Percentiles rank a stretch among this genome's conserved stretches.
Evolutionary conservation across 2,113 vertebrate genomes (phyloP).

Genomic region (Pteruthius melanotis): DNA sequence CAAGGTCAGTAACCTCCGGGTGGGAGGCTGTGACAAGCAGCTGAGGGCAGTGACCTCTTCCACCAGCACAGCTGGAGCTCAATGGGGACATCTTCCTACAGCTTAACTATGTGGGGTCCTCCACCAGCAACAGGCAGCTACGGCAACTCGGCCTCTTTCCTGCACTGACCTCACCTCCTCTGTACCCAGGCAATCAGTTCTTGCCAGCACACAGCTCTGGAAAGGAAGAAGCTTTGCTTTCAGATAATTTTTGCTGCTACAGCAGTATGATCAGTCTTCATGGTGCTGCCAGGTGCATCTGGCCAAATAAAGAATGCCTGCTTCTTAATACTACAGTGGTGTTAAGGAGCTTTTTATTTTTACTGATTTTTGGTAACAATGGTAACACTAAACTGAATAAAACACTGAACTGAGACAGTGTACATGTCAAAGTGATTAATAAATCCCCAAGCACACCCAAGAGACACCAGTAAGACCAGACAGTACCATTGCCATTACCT

Average conservation of each 20-base stretch:
- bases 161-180: not conserved
- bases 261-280: not conserved
- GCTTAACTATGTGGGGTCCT: not conserved
- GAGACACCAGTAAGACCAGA: not conserved
- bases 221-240: not conserved
- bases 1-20: not conserved
- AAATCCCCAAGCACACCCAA: not conserved
- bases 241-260: not conserved
- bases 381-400: not conserved
- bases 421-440: accelerated
- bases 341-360: not conserved
- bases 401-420: not conserved
- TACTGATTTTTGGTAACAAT: not conserved
- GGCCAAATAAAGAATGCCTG: not conserved
- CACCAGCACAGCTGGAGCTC: not conserved
- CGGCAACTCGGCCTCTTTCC: not conserved
- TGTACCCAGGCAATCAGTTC: not conserved
- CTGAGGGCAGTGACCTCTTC: not conserved
- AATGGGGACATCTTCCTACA: not conserved
- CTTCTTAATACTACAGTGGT: not conserved
- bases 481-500: not conserved
- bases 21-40: not conserved
- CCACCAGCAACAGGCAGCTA: accelerated
- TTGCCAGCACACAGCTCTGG: accelerated
- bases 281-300: not conserved